These are phyloP conservation scores for Loriculus beryllinus DNA, from an alignment of 2,797 vertebrate species.

Conservation along the genomic window DNA sequence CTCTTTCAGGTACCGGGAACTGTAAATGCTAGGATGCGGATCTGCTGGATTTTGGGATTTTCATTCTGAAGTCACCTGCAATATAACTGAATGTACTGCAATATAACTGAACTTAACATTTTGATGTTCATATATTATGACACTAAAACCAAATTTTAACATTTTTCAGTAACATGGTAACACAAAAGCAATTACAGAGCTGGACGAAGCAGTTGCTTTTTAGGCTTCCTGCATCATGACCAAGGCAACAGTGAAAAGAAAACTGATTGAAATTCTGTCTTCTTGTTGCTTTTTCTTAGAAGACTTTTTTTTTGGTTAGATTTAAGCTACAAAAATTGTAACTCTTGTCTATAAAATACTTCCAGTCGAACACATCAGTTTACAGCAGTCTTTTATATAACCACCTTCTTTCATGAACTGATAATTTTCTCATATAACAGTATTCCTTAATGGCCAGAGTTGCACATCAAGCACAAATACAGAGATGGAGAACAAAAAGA, in stretches of 20 bases:
- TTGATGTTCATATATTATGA: background rate
- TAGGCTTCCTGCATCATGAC: background rate
- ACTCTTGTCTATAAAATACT: background rate
- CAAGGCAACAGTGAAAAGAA: background rate
- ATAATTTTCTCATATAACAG: background rate
- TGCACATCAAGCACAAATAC: background rate
- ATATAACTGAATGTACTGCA: background rate
- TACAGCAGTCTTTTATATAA: background rate
- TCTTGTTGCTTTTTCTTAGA: background rate
- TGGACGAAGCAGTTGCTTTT: background rate
- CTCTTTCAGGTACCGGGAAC: background rate
- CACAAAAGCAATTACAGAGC: background rate
- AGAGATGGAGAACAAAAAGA: background rate
- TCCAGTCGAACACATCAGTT: background rate
- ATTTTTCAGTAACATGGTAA: background rate
- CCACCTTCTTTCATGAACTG: background rate
- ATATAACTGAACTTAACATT: background rate
- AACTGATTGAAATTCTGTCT: background rate
- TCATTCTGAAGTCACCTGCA: background rate
- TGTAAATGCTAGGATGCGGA: background rate
- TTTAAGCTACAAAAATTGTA: background rate
- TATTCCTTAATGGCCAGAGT: background rate
- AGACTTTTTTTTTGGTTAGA: background rate
- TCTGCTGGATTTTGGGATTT: background rate
- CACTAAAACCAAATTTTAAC: background rate